A percentile compares a stretch with the other conserved stretches of the same genome.
Evolutionary conservation across 2,888 invertebrate genomes (phyloP).

Genomic region (Micoletzkya japonica): DNA sequence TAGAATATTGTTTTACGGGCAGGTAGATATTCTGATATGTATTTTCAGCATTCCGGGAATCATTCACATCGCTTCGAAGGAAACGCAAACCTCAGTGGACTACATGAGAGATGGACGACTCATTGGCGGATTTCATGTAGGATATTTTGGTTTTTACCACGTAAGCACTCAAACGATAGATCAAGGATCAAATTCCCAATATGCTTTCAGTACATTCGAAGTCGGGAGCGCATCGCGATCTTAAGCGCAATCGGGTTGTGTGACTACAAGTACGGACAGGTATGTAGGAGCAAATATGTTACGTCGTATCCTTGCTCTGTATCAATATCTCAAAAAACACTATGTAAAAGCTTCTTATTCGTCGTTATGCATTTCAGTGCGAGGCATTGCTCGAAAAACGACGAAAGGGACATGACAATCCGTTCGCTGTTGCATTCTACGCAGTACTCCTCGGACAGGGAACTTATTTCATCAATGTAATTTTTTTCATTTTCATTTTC

Average conservation of each 20-base stretch:
- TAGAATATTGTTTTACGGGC: background rate
- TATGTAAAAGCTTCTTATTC: no score
- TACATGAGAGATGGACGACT: conserved; percentile 10
- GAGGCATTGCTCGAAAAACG: background rate
- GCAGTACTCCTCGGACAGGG: conserved; percentile 19
- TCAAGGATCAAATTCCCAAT: no score
- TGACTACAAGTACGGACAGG: conserved; percentile 10
- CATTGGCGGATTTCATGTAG: conserved; percentile 16
- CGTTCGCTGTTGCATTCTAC: background rate
- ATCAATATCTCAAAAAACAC: no score
- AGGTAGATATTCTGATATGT: no score
- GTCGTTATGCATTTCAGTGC: background rate
- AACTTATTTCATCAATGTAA: conserved; percentile 16
- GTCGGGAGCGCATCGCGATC: conserved; percentile 5
- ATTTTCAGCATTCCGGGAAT: conserved; percentile 14
- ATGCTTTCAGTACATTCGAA: conserved; percentile 22
- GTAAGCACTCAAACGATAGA: no score
- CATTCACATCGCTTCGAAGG: conserved; percentile 5
- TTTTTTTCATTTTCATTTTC: background rate
- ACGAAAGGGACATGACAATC: conserved; percentile 16
- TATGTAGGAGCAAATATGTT: no score
- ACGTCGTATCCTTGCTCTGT: background rate
- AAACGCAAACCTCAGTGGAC: background rate
- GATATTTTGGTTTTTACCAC: background rate
- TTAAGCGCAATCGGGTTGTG: conserved; percentile 14